These are phyloP conservation scores for Caenorhabditis uteleia DNA, from an alignment of 2,888 invertebrate species.

Conservation along the genomic window DNA sequence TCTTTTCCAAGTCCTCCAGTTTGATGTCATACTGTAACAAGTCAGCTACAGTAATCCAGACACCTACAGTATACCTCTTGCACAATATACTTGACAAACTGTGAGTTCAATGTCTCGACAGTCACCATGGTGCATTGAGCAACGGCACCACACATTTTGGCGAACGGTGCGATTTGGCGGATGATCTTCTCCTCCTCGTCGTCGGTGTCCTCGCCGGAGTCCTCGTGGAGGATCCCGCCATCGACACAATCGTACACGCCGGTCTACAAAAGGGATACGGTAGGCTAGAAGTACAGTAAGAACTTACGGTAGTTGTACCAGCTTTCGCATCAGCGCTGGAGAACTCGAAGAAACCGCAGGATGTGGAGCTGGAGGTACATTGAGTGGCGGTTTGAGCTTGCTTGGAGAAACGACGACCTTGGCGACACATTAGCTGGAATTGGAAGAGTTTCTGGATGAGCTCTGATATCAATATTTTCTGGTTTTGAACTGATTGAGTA, in stretches of 20 bases:
- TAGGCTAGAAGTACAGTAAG: not conserved
- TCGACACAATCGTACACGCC: conserved; percentile 54
- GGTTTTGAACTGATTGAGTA: too few relatives aligned
- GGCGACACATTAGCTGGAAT: conserved; percentile 50
- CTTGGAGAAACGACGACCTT: conserved; percentile 40
- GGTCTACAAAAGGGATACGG: conserved; percentile 10
- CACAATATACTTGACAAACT: conserved; percentile 43
- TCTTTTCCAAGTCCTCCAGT: conserved; percentile 30
- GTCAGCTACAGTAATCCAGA: not conserved
- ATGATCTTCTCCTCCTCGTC: conserved; percentile 9
- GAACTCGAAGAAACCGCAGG: conserved; percentile 51
- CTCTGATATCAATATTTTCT: too few relatives aligned
- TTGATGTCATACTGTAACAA: conserved; percentile 34
- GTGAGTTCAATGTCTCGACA: conserved; percentile 17
- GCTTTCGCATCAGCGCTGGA: conserved; percentile 17
- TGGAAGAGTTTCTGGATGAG: too few relatives aligned
- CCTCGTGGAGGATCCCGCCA: conserved; percentile 41
- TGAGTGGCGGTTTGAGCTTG: conserved; percentile 41
- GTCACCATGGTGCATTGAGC: conserved; percentile 35
- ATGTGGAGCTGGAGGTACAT: conserved; percentile 49
- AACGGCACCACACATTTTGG: conserved; percentile 44
- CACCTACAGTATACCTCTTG: too few relatives aligned
- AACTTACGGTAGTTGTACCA: conserved; percentile 15
- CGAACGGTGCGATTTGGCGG: conserved; percentile 30
- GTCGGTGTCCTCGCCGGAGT: conserved; percentile 35